Conservation (phyloP, 92 coral and sea anemone species). For the Metridium senile region DNA sequence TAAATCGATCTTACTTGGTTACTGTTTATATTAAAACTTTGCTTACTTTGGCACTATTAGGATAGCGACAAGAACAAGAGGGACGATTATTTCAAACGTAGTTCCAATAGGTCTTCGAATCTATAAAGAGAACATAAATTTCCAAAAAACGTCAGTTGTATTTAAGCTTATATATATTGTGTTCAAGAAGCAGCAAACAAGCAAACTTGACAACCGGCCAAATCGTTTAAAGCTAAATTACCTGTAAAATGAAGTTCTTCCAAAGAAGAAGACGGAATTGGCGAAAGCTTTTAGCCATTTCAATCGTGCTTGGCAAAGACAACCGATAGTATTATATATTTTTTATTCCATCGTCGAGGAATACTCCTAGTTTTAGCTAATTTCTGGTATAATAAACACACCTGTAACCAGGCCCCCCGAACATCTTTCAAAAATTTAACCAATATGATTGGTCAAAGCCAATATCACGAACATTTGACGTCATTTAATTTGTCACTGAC, state of each 20-base stretch:
- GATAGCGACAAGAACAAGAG: slow-evolving; percentile 69
- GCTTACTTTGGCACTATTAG: slow-evolving; percentile 91
- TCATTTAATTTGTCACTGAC: background rate
- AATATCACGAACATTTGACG: background rate
- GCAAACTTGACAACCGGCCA: background rate
- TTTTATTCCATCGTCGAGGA: background rate
- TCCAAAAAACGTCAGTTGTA: background rate
- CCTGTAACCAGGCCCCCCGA: background rate
- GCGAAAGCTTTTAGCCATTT: slow-evolving; percentile 86
- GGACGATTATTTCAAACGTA: slow-evolving; percentile 82
- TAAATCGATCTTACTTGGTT: too few species aligned
- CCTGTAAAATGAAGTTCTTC: slow-evolving; percentile 98
- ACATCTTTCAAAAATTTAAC: background rate
- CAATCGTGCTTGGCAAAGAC: background rate
- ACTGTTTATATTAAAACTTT: too few species aligned
- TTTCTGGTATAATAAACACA: background rate
- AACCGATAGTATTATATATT: background rate
- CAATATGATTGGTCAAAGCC: slow-evolving; percentile 5
- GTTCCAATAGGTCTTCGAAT: slow-evolving; percentile 95
- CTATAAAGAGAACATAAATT: slow-evolving; percentile 30
- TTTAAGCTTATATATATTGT: too few species aligned
- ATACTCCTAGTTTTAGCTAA: background rate
- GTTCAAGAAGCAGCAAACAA: background rate
- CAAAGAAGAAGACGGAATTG: slow-evolving; percentile 95
- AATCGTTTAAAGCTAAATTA: slow-evolving; percentile 2